These are phyloP conservation scores for Halictus ligatus DNA, from an alignment of 2,888 invertebrate species.

Conservation along the genomic window DNA sequence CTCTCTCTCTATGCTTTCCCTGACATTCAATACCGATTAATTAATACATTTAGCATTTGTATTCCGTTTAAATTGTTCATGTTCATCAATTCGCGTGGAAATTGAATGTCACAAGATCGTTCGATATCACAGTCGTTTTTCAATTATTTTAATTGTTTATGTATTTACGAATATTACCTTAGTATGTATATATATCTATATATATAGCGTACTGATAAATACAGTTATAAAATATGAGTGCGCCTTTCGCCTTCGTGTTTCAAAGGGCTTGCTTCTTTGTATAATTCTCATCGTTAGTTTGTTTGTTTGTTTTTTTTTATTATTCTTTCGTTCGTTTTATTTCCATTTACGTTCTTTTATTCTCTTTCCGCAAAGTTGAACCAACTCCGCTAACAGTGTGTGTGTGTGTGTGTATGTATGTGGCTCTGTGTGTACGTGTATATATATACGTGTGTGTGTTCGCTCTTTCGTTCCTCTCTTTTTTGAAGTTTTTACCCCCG, in stretches of 20 bases:
- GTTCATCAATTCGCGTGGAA: constrained; percentile 79
- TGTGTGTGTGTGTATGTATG: background rate
- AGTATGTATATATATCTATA: constrained; percentile 79
- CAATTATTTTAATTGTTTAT: constrained; percentile 80
- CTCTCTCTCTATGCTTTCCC: constrained; percentile 65
- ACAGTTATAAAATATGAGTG: constrained; percentile 83
- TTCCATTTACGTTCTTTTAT: constrained; percentile 35
- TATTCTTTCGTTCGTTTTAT: constrained; percentile 36
- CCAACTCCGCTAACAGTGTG: constrained; percentile 8
- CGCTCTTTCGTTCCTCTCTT: constrained; percentile 39
- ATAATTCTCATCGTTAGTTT: constrained; percentile 34
- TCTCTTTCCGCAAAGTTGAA: constrained; percentile 17
- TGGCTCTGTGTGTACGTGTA: too few relatives aligned
- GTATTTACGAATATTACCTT: constrained; percentile 82
- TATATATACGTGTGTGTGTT: background rate
- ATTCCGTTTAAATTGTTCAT: constrained; percentile 76
- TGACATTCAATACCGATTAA: constrained; percentile 82
- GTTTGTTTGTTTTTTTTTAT: too few relatives aligned
- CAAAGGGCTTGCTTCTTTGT: constrained; percentile 66
- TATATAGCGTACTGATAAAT: constrained; percentile 82
- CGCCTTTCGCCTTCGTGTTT: constrained; percentile 75
- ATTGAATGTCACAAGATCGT: constrained; percentile 84
- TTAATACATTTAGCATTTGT: constrained; percentile 77
- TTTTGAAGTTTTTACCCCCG: constrained; percentile 54
- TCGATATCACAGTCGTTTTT: constrained; percentile 84